phyloP scores from a whole-genome alignment of 1,140 invertebrate genomes.

The Euwallacea similis region DNA sequence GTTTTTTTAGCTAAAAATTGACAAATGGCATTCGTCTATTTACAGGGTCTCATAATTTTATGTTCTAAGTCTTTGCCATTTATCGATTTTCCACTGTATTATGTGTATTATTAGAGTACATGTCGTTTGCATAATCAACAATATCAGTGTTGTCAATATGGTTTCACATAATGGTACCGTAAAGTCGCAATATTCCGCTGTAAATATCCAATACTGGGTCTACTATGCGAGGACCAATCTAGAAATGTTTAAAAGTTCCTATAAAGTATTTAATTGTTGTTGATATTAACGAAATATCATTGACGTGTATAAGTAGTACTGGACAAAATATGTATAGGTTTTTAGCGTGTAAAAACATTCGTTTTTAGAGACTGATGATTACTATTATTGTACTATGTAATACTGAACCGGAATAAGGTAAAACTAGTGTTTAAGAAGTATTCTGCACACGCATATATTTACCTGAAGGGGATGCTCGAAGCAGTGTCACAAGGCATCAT shows the following conservation, averaged over 20 bases:
- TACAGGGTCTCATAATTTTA: conserved; percentile 54
- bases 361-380: conserved; percentile 17
- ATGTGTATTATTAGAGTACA: conserved; percentile 33
- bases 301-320: neutral
- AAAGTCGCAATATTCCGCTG: neutral
- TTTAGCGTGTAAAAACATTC: conserved; percentile 16
- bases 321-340: neutral
- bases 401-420: too few species aligned
- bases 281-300: conserved; percentile 11
- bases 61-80: conserved; percentile 31
- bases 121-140: conserved; percentile 45
- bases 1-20: conserved; percentile 28
- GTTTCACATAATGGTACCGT: neutral
- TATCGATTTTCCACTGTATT: conserved; percentile 18
- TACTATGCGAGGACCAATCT: conserved; percentile 48
- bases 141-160: conserved; percentile 1
- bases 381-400: conserved; percentile 4
- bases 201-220: conserved; percentile 44
- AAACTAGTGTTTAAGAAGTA: neutral
- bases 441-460: conserved; percentile 18
- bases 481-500: too few species aligned
- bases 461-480: neutral
- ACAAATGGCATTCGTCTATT: conserved; percentile 51
- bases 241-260: conserved; percentile 52
- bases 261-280: conserved; percentile 44